Base-by-base conservation (phyloP, 2,797 vertebrate species). In the Clarias fuscus region DNA sequence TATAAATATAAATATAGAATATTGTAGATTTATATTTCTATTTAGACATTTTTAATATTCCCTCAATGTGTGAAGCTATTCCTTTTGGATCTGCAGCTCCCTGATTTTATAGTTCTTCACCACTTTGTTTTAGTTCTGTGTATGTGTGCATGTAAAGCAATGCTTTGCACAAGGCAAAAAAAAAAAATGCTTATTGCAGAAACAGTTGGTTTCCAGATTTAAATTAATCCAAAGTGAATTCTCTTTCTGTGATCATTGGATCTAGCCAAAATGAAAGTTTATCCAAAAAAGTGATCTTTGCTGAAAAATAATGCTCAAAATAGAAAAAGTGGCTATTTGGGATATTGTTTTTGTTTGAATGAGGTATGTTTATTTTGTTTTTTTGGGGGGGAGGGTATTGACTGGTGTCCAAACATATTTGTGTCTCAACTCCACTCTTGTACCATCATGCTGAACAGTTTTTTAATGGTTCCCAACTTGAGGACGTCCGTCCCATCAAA, bases 11-110 rank as follows among this genome's bases (percentile, higher is more conserved):
- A 85, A 88, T 90, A 86, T 89, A 93, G 64, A 82, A 92, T 94
- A 90, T 91, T 93, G 92, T 94, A 92, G 78, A 93, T 93, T 89
- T 91, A 87, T 91, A 88, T 91, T 89, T 91, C 86, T 92, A 87
- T 89, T 90, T 85, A 86, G 84, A 84, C 85, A 85, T 88, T 92
- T 90, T 91, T 92, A 89, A 92, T 89, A 93, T 93, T 92, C 93
- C 92, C 87, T 58, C 89, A 88, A 91, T 93, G 92, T 92, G 92
- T 91, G 89, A 90, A 85, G 86, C 82, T 87, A 82, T 90, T 86
- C 59, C 59, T 78, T 83, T 72, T 67, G 86, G 72, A 77, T 88
- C 85, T 90, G 84, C 88, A 91, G 86, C 88, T 88, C 85, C 87
- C 85, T 90, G 88, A 88, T 88, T 91, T 88, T 89, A 87, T 84